Percentiles rank a stretch among this genome's conserved stretches.
phyloP scores from a whole-genome alignment of 2,888 invertebrate species.

The Caradrina kadenii region DNA sequence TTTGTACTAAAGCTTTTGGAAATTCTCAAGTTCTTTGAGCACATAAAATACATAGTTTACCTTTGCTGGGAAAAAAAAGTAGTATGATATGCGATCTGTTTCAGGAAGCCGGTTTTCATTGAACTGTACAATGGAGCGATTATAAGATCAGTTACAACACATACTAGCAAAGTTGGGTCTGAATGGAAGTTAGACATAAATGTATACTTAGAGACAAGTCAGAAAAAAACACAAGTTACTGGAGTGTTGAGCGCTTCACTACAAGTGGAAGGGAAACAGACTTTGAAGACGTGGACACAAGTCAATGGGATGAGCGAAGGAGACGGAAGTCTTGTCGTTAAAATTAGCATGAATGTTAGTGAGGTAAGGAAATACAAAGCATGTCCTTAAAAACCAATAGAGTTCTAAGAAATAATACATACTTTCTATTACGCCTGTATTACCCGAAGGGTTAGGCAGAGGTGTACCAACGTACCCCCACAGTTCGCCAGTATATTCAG shows the following conservation, averaged over 20 bases:
- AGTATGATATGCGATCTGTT: constrained; percentile 56
- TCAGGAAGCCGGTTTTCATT: constrained; percentile 92
- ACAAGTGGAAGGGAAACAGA: constrained; percentile 76
- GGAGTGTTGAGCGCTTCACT: constrained; percentile 78
- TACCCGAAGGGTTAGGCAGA: too few relatives aligned
- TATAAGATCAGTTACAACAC: constrained; percentile 91
- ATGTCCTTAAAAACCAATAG: too few relatives aligned
- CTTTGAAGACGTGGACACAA: constrained; percentile 70
- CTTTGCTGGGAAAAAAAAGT: not conserved
- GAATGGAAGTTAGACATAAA: constrained; percentile 77
- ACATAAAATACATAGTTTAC: not conserved
- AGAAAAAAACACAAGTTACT: constrained; percentile 63
- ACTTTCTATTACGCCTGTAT: too few relatives aligned
- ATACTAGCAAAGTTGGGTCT: constrained; percentile 70
- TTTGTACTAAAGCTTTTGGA: too few relatives aligned
- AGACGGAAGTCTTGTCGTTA: constrained; percentile 77
- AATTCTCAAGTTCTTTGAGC: not conserved
- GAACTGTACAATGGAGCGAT: constrained; percentile 92
- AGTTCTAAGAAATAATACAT: too few relatives aligned
- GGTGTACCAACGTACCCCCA: too few relatives aligned
- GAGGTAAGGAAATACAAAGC: constrained; percentile 68
- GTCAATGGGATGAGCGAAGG: constrained; percentile 66
- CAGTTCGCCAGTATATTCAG: too few relatives aligned
- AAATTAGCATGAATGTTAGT: constrained; percentile 77
- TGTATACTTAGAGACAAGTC: constrained; percentile 77